Conservation (phyloP, 2,888 invertebrate species). For the Fragum sueziense region DNA sequence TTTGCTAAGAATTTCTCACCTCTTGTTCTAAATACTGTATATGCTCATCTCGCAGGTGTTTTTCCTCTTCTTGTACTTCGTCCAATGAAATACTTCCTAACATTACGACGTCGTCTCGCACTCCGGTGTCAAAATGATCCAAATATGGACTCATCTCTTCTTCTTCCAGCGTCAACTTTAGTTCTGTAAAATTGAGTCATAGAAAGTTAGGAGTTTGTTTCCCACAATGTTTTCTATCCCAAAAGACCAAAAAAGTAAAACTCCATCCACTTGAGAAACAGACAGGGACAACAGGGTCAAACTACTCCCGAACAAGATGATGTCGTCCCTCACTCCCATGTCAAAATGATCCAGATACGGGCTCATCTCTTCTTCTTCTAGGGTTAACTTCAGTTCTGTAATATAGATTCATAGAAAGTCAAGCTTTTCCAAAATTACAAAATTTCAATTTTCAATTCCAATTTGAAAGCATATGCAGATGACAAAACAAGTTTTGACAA, state of each 20-base stretch:
- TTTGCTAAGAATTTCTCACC: slow-evolving; percentile 20
- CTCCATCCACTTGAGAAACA: too few relatives aligned
- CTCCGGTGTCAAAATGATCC: slow-evolving; percentile 75
- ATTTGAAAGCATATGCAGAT: too few relatives aligned
- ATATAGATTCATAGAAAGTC: too few relatives aligned
- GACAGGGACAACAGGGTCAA: too few relatives aligned
- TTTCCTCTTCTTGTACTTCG: slow-evolving; percentile 80
- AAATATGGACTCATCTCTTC: slow-evolving; percentile 75
- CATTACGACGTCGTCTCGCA: slow-evolving; percentile 79
- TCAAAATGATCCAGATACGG: slow-evolving; percentile 78
- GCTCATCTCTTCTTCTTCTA: slow-evolving; percentile 75
- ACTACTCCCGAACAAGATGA: slow-evolving; percentile 79
- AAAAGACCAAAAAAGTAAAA: too few relatives aligned
- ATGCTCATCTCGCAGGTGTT: slow-evolving; percentile 79
- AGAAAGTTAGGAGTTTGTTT: too few relatives aligned
- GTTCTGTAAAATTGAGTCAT: slow-evolving; percentile 58
- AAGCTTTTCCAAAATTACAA: too few relatives aligned
- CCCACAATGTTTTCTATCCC: neutral
- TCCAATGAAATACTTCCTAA: slow-evolving; percentile 78
- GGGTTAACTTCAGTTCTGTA: slow-evolving; percentile 71
- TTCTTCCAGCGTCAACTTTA: slow-evolving; percentile 75
- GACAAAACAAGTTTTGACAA: too few relatives aligned
- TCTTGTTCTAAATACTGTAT: slow-evolving; percentile 75
- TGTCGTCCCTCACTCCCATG: slow-evolving; percentile 74
- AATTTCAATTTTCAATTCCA: too few relatives aligned